Base-by-base conservation (phyloP, 2,888 invertebrate genomes). In the Therioaphis trifolii region DNA sequence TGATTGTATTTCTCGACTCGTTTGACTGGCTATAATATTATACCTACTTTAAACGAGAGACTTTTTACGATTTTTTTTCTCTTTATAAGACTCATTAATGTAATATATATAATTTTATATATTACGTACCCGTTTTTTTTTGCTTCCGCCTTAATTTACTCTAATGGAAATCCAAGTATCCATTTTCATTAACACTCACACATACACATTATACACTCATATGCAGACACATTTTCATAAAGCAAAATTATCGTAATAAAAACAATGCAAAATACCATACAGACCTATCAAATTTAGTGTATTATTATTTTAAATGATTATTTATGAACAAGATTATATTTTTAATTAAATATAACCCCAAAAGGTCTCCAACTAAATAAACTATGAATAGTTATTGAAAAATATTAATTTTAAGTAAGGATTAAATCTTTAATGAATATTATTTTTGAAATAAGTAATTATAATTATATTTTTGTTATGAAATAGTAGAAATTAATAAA, bases 101-200 rank as follows among this genome's bases (percentile, higher is more conserved):
- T n/a, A n/a, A n/a, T n/a, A n/a, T 58, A 58, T 43, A 75, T 40
- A 40, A 72, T 29, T 7, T 58, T 55, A n/a, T n/a, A n/a, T n/a
- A n/a, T n/a, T n/a, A n/a, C n/a, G n/a, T n/a, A n/a, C n/a, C n/a
- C n/a, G n/a, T 58, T 40, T 9, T 4, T 40, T 75, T 58, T 58
- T 75, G 43, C 11, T 5, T n/a, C 12, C 18, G 24, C 75, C 43
- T 75, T 61, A 75, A 75, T 75, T 75, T 61, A 43, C 75, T 43
- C 12, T 75, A 75, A 75, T 75, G 75, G 43, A 61, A 61, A 61
- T 24, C 24, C 27, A 43, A 75, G 75, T 75, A 61, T 46, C 27
- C 43, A 12, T 75, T 75, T 61, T 75, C 43, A 75, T 75, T 61
- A 75, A 75, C n/a, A 29, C n/a, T 5, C 15, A 1, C 24, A 0